Evolutionary conservation across 1,140 invertebrate genomes (phyloP).

Genomic region (Sogatella furcifera): DNA sequence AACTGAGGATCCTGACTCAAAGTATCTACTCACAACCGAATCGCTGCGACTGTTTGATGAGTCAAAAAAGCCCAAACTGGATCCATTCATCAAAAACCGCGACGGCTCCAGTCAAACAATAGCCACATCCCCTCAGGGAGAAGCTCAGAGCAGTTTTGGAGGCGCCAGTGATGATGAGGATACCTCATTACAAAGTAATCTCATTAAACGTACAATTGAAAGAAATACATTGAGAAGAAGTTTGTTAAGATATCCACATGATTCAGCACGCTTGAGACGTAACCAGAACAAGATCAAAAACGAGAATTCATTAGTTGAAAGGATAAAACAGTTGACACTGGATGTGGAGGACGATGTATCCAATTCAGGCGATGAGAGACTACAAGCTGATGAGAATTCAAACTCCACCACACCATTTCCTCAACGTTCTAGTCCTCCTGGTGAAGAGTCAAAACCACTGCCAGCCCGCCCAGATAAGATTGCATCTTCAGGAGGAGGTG

Average conservation of each 20-base stretch:
- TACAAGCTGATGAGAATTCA: slow-evolving; percentile 9
- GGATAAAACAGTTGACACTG: slow-evolving; percentile 68
- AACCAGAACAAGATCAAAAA: slow-evolving; percentile 40
- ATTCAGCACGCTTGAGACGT: slow-evolving; percentile 23
- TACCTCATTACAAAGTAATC: slow-evolving; percentile 19
- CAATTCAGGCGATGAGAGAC: slow-evolving; percentile 14
- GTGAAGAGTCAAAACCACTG: slow-evolving; percentile 32
- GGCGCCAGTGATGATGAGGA: slow-evolving; percentile 24
- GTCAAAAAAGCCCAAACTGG: slow-evolving; percentile 32
- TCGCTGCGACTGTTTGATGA: slow-evolving; percentile 51
- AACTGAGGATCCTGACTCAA: slow-evolving; percentile 21
- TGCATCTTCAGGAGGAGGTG: slow-evolving; percentile 23
- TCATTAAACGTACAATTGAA: slow-evolving; percentile 47
- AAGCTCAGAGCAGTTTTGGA: slow-evolving; percentile 23
- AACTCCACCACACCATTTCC: slow-evolving; percentile 18
- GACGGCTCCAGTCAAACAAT: slow-evolving; percentile 23
- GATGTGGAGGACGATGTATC: slow-evolving; percentile 55
- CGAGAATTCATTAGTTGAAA: slow-evolving; percentile 59
- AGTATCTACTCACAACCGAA: slow-evolving; percentile 50
- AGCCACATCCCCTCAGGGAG: slow-evolving; percentile 27
- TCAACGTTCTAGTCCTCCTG: slow-evolving; percentile 36
- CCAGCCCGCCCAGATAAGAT: slow-evolving; percentile 15
- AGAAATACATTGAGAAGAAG: slow-evolving; percentile 57
- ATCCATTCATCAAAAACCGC: slow-evolving; percentile 4
- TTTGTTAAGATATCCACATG: slow-evolving; percentile 49